These are phyloP conservation scores for Asobara japonica DNA, from an alignment of 1,140 invertebrate genomes.

Conservation along the genomic window DNA sequence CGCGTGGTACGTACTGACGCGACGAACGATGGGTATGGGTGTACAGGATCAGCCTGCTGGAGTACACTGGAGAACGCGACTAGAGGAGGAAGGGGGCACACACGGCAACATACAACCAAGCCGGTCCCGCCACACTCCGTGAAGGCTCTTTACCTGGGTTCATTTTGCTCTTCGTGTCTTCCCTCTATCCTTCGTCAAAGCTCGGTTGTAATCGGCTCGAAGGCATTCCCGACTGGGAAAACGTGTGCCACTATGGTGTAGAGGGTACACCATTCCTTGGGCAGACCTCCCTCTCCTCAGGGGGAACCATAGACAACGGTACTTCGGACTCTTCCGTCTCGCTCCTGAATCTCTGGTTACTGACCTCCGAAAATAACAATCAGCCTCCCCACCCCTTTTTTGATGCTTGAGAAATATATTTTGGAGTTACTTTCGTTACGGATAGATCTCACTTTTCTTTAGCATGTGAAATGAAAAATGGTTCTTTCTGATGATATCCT, in stretches of 20 bases:
- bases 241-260: slow-evolving; percentile 1
- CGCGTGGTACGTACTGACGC: slow-evolving; percentile 66
- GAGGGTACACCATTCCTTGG: not conserved
- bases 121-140: slow-evolving; percentile 8
- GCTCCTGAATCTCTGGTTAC: slow-evolving; percentile 58
- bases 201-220: slow-evolving; percentile 23
- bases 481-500: too few species aligned
- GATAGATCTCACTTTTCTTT: not conserved
- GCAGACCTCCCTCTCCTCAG: not conserved
- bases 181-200: slow-evolving; percentile 19
- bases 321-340: slow-evolving; percentile 51
- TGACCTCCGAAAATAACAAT: slow-evolving; percentile 66
- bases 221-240: not conserved
- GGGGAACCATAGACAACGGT: slow-evolving; percentile 25
- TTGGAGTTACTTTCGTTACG: not conserved
- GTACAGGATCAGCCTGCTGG: slow-evolving; percentile 39
- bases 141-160: slow-evolving; percentile 21
- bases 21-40: slow-evolving; percentile 52
- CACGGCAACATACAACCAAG: slow-evolving; percentile 5
- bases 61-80: slow-evolving; percentile 35
- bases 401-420: not conserved
- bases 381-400: slow-evolving; percentile 4
- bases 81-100: slow-evolving; percentile 22
- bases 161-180: not conserved
- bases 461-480: too few species aligned